Base-by-base conservation (phyloP, 53 echinoderm and acorn worm species). In the Glandiceps talaboti region DNA sequence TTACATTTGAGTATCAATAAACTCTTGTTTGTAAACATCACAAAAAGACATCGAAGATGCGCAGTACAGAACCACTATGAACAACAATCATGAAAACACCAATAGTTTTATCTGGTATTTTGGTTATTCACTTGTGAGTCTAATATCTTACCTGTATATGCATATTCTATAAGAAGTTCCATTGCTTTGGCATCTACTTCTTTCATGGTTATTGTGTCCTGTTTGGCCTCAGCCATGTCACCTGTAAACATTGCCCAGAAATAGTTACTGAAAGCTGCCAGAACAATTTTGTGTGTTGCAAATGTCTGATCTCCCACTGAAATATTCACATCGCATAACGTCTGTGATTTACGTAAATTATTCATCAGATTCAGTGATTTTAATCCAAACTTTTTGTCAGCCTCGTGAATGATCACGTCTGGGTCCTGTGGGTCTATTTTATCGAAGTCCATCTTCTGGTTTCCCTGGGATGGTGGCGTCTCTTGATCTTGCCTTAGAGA, bases 81-180 rank as follows among this genome's bases (percentile, higher is more conserved):
- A n/a, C n/a, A n/a, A n/a, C n/a, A n/a, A n/a, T n/a, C n/a, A n/a
- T n/a, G n/a, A n/a, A n/a, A n/a, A n/a, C n/a, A n/a, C n/a, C n/a
- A n/a, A n/a, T n/a, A n/a, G n/a, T n/a, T n/a, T n/a, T n/a, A n/a
- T n/a, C n/a, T n/a, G n/a, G n/a, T n/a, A n/a, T n/a, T n/a, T n/a
- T n/a, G n/a, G n/a, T n/a, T n/a, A n/a, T n/a, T n/a, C n/a, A n/a
- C n/a, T n/a, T n/a, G n/a, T n/a, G n/a, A n/a, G n/a, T n/a, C n/a
- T n/a, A n/a, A n/a, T n/a, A n/a, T n/a, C n/a, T n/a, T 92, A 92
- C 92, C 92, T 90, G 92, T 86, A 82, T 92, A 92, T 27, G 92
- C 92, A 75, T 92, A 92, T n/a, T 92, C 90, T 33, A 92, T 83
- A 33, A 92, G 83, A 74, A 90, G 82, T 76, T 92, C 90, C 85